These are phyloP conservation scores for Leptopterna dolabrata DNA, from an alignment of 2,888 invertebrate species.

Conservation along the genomic window DNA sequence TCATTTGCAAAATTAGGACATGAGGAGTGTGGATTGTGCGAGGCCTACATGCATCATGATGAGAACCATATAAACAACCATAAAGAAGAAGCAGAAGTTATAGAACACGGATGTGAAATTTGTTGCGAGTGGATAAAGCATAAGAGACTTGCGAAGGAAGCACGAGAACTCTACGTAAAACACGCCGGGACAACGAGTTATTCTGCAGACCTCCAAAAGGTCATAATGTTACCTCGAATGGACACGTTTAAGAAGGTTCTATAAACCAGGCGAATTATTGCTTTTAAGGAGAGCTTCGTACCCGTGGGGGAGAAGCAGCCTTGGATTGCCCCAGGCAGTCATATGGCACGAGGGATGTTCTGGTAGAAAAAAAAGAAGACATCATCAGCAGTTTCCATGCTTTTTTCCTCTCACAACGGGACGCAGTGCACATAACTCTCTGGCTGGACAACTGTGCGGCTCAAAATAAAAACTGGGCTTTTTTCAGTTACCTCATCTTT, in stretches of 20 bases:
- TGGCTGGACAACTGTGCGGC: too few species aligned
- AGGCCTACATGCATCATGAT: constrained; percentile 51
- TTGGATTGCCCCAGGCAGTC: constrained; percentile 43
- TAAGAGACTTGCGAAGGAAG: too few species aligned
- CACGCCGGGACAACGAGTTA: neutral
- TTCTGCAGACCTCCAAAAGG: constrained; percentile 53
- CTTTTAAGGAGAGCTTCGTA: constrained; percentile 57
- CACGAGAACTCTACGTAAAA: too few species aligned
- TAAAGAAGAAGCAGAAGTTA: too few species aligned
- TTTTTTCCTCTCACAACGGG: constrained; percentile 62
- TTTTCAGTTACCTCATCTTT: too few species aligned
- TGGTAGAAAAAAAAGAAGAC: constrained; percentile 64
- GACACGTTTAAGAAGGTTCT: constrained; percentile 61
- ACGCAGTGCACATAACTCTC: constrained; percentile 57
- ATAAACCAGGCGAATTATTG: constrained; percentile 60
- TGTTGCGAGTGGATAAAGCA: too few species aligned
- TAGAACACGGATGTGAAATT: neutral
- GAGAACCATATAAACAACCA: too few species aligned
- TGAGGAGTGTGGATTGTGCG: constrained; percentile 61
- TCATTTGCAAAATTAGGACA: constrained; percentile 60
- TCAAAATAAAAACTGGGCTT: too few species aligned
- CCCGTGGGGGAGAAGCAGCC: constrained; percentile 22
- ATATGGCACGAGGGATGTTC: constrained; percentile 64
- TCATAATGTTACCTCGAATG: constrained; percentile 63
- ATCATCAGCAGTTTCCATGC: constrained; percentile 61